These are phyloP conservation scores for Megalops cyprinoides DNA, from an alignment of 2,797 vertebrate species.

Conservation along the genomic window DNA sequence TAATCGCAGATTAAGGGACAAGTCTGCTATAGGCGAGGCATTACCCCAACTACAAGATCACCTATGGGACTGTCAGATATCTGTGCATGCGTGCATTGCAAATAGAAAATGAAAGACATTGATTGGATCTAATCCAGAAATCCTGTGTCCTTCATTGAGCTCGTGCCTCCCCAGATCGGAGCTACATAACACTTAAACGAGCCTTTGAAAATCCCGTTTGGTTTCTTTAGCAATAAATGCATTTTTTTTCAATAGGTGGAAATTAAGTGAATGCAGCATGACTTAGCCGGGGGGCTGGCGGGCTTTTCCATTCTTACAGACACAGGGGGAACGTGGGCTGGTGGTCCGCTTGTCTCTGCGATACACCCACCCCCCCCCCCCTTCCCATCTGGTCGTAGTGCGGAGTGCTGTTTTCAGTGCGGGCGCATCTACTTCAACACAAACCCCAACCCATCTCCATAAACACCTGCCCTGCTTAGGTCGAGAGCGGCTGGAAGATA, in stretches of 20 bases:
- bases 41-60: neutral
- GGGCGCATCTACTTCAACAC: slow-evolving; percentile 69
- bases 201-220: neutral
- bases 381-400: slow-evolving; percentile 80
- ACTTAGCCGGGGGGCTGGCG: slow-evolving; percentile 66
- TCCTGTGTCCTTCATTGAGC: neutral
- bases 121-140: neutral
- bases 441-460: slow-evolving; percentile 56
- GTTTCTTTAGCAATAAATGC: slow-evolving; percentile 20
- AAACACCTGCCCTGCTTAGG: slow-evolving; percentile 62
- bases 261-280: slow-evolving; percentile 63
- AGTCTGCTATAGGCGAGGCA: too few species aligned
- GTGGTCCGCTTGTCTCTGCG: slow-evolving; percentile 72
- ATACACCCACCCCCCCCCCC: slow-evolving; percentile 79
- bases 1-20: neutral
- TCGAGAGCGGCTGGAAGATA: slow-evolving; percentile 62
- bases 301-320: slow-evolving; percentile 75
- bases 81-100: neutral
- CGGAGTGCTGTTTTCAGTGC: slow-evolving; percentile 71
- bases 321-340: slow-evolving; percentile 66
- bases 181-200: too few species aligned
- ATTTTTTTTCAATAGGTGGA: slow-evolving; percentile 50
- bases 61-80: neutral
- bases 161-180: neutral
- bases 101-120: neutral